These are phyloP conservation scores for Dolichomitus sp. DNA, from an alignment of 2,888 invertebrate genomes.

Conservation along the genomic window DNA sequence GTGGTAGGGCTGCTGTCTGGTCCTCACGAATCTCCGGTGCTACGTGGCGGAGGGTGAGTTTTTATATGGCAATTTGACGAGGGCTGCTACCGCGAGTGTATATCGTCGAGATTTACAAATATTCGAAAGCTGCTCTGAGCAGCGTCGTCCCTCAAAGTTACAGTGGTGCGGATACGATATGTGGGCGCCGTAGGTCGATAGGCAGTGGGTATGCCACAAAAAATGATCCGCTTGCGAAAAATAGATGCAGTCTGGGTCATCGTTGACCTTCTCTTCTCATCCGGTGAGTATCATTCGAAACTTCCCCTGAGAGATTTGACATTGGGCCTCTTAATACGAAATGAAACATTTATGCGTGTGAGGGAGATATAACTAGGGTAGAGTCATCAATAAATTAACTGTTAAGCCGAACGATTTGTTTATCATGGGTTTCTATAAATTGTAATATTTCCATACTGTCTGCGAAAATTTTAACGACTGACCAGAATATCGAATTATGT, in stretches of 20 bases:
- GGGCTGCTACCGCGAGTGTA: conserved; percentile 38
- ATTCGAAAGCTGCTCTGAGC: conserved; percentile 41
- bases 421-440: no score
- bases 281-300: not conserved
- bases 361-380: no score
- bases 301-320: conserved; percentile 5
- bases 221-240: conserved; percentile 14
- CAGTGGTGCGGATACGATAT: not conserved
- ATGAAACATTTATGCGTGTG: no score
- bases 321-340: not conserved
- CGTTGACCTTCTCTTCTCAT: not conserved
- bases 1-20: conserved; percentile 32
- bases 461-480: no score
- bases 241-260: not conserved
- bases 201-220: not conserved
- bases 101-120: conserved; percentile 64
- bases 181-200: conserved; percentile 10
- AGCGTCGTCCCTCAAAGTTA: not conserved
- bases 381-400: no score
- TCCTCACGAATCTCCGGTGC: conserved; percentile 38
- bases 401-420: no score
- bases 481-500: no score
- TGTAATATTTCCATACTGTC: no score
- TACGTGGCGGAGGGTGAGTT: conserved; percentile 49
- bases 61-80: conserved; percentile 69